Evolutionary conservation across 2,888 invertebrate species (phyloP), one percentile per base, ranked within the genome.

Genomic region (Andricus quercusramuli): DNA sequence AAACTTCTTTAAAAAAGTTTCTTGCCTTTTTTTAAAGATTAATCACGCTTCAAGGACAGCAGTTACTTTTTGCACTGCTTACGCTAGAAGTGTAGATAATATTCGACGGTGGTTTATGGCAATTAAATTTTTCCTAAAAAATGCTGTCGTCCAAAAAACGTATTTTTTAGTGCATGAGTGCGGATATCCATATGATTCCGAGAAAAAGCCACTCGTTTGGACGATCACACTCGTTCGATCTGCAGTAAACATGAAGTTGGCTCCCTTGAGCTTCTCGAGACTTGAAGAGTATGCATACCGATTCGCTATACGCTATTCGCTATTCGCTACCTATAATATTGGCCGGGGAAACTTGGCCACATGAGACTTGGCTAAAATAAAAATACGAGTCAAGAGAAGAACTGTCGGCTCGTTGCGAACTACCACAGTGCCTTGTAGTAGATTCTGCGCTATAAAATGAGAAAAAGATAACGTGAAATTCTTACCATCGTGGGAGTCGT

Each of bases 401-500:
- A 8, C 47, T 17, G 11, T 41, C 41, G 66, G 17, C 13, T 66
- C n/a, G 11, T 66, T 32, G 20, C 90, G 86, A 90, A 87, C 90
- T 88, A 90, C 90, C 80, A 80, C 76, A 22, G 80, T 32, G 64
- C 8, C 66, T 82, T 32, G 59, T 67, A 64, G 66, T 77, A 81
- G 82, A 74, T 66, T 78, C 44, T 59, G 32, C 76, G 85, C 81
- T 87, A 86, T 88, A 88, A 90, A 90, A 90, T 88, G 89, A 88
- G 89, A 90, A 90, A 90, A 90, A 89, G 87, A 90, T 89, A 85
- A 83, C 41, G 41, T 76, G 15, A 47, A 78, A 78, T 85, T 94
- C 96, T 95, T 93, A 98, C 98, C 97, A 90, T 98, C 97, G 90
- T 98, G 97, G 0, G 97, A 97, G 93, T 98, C 97, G 93, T 98